Conservation (phyloP, 2,797 vertebrate genomes). For the Channa striata region DNA sequence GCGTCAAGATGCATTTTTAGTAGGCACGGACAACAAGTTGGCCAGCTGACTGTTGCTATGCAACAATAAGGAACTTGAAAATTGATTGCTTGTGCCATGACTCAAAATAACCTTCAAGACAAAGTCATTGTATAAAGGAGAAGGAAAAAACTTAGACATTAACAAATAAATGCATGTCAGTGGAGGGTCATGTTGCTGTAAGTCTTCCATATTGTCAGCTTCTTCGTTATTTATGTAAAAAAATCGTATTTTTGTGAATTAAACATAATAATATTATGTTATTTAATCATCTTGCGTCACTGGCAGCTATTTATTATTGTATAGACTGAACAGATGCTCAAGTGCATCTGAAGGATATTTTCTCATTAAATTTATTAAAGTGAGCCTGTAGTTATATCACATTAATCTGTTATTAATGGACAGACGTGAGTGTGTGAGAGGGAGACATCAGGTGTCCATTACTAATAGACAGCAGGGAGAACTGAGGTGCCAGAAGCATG, state of each 20-base stretch:
- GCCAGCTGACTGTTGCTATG: slow-evolving; percentile 69
- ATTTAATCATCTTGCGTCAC: too few species aligned
- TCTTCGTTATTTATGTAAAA: slow-evolving; percentile 2
- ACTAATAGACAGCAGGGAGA: neutral
- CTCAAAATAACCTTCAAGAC: slow-evolving; percentile 51
- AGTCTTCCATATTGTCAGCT: slow-evolving; percentile 18
- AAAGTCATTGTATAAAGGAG: slow-evolving; percentile 14
- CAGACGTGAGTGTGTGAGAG: neutral
- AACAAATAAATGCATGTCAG: too few species aligned
- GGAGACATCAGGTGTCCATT: neutral
- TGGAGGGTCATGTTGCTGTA: neutral
- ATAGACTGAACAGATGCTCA: too few species aligned
- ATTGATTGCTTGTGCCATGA: slow-evolving; percentile 30
- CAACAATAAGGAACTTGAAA: slow-evolving; percentile 60
- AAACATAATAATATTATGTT: too few species aligned
- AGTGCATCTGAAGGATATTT: too few species aligned
- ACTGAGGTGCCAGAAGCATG: neutral
- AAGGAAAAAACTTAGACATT: neutral
- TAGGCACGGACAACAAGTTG: slow-evolving; percentile 38
- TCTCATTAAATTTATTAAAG: too few species aligned
- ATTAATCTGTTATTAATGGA: neutral
- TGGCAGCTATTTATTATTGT: too few species aligned
- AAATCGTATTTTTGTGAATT: too few species aligned
- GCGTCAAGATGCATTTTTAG: slow-evolving; percentile 59
- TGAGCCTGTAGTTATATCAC: neutral